A percentile compares a stretch with the other conserved stretches of the same genome.
These are phyloP conservation scores for Nymphalis urticae DNA, from an alignment of 2,888 invertebrate genomes.

Conservation along the genomic window DNA sequence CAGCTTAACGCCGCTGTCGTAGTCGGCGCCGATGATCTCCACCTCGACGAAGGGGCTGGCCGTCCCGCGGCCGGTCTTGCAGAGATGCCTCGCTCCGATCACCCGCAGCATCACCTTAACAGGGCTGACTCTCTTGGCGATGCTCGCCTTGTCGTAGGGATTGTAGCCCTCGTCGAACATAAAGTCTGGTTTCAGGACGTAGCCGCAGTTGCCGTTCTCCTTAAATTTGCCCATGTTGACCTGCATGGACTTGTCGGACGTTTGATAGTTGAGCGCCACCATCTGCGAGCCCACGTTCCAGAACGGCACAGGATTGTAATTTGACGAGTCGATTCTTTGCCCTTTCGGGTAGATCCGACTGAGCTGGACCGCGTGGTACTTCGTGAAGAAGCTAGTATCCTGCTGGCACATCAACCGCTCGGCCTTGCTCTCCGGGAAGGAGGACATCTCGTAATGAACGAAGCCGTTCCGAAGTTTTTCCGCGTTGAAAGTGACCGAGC, in stretches of 20 bases:
- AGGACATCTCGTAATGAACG: conserved; percentile 97
- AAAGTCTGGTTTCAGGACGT: conserved; percentile 93
- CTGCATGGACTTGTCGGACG: conserved; percentile 97
- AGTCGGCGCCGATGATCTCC: conserved; percentile 93
- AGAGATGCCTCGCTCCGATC: conserved; percentile 94
- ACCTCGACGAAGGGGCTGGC: conserved; percentile 96
- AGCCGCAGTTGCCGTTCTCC: conserved; percentile 96
- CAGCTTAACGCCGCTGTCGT: conserved; percentile 90
- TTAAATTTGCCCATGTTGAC: conserved; percentile 95
- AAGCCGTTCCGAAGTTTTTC: conserved; percentile 87
- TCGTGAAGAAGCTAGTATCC: conserved; percentile 87
- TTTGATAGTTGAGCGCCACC: conserved; percentile 99
- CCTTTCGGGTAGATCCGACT: conserved; percentile 98
- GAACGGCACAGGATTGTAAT: conserved; percentile 96
- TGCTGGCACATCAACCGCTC: conserved; percentile 93
- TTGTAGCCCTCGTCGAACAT: conserved; percentile 91
- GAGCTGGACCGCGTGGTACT: conserved; percentile 91
- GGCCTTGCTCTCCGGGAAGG: conserved; percentile 97
- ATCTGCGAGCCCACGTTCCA: conserved; percentile 99
- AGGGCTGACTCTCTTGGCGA: conserved; percentile 68
- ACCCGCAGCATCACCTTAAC: conserved; percentile 87
- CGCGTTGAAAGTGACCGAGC: conserved; percentile 88
- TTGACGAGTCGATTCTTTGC: conserved; percentile 97
- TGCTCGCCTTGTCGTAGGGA: conserved; percentile 85
- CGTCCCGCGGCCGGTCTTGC: conserved; percentile 90